Conservation (phyloP, 1,140 invertebrate genomes). For the Papilio polyxenes region DNA sequence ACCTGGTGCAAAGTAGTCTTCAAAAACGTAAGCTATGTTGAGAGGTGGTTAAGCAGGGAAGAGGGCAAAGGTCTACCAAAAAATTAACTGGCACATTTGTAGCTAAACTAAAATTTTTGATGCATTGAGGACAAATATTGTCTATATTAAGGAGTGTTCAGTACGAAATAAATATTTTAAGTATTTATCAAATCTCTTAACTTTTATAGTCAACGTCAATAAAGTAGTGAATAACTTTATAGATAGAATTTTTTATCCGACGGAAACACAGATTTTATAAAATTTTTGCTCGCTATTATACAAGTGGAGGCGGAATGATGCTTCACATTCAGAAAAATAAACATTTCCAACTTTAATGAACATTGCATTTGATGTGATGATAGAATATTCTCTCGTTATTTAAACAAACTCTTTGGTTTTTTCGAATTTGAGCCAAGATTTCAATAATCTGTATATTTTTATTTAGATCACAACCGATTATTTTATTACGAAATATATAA, state of each 20-base stretch:
- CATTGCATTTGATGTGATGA: not conserved
- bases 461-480: not conserved
- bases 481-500: not conserved
- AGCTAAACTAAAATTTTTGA: too few species aligned
- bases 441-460: not conserved
- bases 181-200: not conserved
- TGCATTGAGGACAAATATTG: too few species aligned
- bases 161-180: too few species aligned
- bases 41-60: too few species aligned
- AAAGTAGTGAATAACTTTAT: not conserved
- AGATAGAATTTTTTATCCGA: not conserved
- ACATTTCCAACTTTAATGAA: conserved; percentile 17
- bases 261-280: not conserved
- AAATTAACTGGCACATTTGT: too few species aligned
- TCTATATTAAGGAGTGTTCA: too few species aligned
- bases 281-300: conserved; percentile 9
- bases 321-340: conserved; percentile 1
- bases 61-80: too few species aligned
- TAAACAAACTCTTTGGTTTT: not conserved
- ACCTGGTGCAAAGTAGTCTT: too few species aligned
- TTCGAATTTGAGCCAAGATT: not conserved
- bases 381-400: not conserved
- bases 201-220: not conserved
- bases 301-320: not conserved
- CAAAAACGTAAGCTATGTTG: too few species aligned